Base-by-base conservation (phyloP, 2,888 invertebrate genomes). In the Cerceris ruficornis region DNA sequence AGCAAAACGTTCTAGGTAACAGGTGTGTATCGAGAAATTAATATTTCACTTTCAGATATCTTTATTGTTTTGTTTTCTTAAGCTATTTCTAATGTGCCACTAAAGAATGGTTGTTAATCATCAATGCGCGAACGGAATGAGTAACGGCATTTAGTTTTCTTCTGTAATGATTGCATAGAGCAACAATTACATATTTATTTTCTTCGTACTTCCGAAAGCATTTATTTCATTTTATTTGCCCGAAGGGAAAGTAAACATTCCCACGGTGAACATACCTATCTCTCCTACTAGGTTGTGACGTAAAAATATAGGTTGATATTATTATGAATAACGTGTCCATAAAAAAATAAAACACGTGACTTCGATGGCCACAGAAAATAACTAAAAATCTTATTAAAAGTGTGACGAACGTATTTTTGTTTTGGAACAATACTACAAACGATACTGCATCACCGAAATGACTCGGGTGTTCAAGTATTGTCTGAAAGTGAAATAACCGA, bases 401-500 rank as follows among this genome's bases (percentile, higher is more conserved):
- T 66, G n/a, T 57, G 54, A 57, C 17, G 14, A 66, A 42, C 15
- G 9, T 50, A 69, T 66, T 15, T 46, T 41, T 67, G 15, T 62
- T 59, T 59, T 17, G 67, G 49, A 62, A 50, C n/a, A n/a, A 52
- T 52, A 61, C 69, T 75, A 75, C 28, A 28, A 65, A 60, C 14
- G 54, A 66, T 52, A 49, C 67, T 61, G 13, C 52, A 62, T 66
- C 28, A 46, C 57, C 50, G 55, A 17, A 61, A 43, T 13, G 43
- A 61, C 7, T 61, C 54, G 57, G 52, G 39, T 43, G 49, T 61
- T 17, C 43, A 4, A 28, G 49, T 68, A 78, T 80, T 81, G 80
- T 81, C 80, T 74, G 80, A 81, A 81, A 81, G 81, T 81, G 81
- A 80, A 80, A 81, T 75, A 72, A 78, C 67, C 42, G 41, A 71